Conservation (phyloP, 2,113 vertebrate species). For the Cephalopterus ornatus region DNA sequence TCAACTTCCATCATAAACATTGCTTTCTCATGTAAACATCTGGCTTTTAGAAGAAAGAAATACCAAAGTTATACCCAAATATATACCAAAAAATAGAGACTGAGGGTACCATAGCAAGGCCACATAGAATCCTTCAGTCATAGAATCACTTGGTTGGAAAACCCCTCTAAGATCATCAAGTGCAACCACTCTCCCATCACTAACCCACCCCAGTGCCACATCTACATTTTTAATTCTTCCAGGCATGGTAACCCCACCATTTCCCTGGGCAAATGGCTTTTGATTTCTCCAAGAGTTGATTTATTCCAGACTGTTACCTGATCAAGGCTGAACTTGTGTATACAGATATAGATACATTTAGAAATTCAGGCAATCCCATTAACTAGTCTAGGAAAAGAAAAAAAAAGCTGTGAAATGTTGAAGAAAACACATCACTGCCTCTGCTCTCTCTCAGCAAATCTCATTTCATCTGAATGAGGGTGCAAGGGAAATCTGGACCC, state of each 20-base stretch:
- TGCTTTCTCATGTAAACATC: neutral
- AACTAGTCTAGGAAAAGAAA: neutral
- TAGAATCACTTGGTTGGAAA: neutral
- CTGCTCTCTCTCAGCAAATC: neutral
- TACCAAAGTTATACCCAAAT: neutral
- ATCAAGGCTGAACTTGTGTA: neutral
- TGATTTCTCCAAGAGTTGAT: neutral
- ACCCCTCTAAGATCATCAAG: neutral
- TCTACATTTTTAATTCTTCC: neutral
- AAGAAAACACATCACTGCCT: neutral
- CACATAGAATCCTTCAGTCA: neutral
- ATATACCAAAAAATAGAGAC: neutral
- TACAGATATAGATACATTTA: neutral
- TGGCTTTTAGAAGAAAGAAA: neutral
- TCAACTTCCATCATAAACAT: neutral
- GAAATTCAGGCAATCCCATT: neutral
- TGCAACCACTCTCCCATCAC: neutral
- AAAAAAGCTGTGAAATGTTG: neutral
- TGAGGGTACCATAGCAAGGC: neutral
- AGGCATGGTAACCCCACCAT: neutral
- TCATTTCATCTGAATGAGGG: neutral
- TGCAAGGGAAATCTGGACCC: neutral
- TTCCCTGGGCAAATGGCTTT: neutral
- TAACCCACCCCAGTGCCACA: neutral
- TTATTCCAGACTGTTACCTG: neutral